These are phyloP conservation scores for Papilio demoleus DNA, from an alignment of 2,888 invertebrate genomes.

Conservation along the genomic window DNA sequence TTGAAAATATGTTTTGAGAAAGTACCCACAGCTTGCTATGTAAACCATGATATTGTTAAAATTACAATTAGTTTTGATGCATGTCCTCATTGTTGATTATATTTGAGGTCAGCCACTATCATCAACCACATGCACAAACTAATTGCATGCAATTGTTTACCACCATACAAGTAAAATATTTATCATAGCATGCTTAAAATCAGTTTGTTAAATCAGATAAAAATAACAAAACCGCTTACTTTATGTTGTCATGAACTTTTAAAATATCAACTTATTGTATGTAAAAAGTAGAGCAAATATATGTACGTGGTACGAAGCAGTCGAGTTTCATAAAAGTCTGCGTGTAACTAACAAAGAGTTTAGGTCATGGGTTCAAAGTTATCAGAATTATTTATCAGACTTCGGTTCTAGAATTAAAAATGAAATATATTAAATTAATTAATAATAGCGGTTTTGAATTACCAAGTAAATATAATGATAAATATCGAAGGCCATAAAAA, in stretches of 20 bases:
- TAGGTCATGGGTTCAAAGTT: slow-evolving; percentile 14
- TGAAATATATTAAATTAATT: neutral
- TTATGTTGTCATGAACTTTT: neutral
- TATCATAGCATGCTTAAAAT: neutral
- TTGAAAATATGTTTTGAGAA: too few relatives aligned
- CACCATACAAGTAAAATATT: neutral
- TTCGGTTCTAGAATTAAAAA: slow-evolving; percentile 5
- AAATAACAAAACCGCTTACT: neutral
- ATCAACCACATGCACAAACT: neutral
- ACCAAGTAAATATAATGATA: too few relatives aligned
- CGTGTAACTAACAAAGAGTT: slow-evolving; percentile 17
- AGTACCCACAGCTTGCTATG: too few relatives aligned
- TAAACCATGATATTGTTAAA: too few relatives aligned
- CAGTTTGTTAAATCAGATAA: neutral
- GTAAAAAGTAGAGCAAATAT: neutral
- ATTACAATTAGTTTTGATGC: too few relatives aligned
- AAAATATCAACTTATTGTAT: neutral
- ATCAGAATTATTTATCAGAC: slow-evolving; percentile 18
- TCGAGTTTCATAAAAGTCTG: neutral
- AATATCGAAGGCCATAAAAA: too few relatives aligned
- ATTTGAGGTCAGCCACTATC: neutral
- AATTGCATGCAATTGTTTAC: slow-evolving; percentile 1
- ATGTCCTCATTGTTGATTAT: neutral
- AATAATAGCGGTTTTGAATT: neutral
- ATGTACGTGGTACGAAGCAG: neutral